phyloP scores from a whole-genome alignment of 1,140 invertebrate species.

The Pinna nobilis region DNA sequence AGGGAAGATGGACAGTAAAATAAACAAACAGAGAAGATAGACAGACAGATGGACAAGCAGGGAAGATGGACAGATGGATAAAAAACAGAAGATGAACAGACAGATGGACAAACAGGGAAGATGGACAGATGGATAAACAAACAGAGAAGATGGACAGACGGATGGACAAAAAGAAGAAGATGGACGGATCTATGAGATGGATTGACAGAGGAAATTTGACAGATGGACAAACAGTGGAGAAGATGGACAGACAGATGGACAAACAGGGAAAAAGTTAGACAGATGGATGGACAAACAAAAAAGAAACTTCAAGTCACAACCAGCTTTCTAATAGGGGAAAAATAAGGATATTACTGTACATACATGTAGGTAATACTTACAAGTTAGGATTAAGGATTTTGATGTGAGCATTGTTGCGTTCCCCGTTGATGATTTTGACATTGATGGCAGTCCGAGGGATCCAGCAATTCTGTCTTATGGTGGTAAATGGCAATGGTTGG shows the following conservation, averaged over 20 bases:
- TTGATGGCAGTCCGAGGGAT: conserved; percentile 84
- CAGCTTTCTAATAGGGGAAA: too few species aligned
- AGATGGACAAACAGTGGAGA: background rate
- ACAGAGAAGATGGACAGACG: too few species aligned
- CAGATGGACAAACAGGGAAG: too few species aligned
- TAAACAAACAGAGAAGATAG: too few species aligned
- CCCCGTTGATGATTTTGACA: conserved; percentile 83
- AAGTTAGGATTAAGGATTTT: conserved; percentile 90
- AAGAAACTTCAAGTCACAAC: background rate
- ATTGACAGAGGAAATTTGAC: background rate
- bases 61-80: too few species aligned
- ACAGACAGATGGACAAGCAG: too few species aligned
- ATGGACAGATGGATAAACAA: too few species aligned
- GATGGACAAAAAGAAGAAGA: background rate
- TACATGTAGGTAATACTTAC: conserved; percentile 57
- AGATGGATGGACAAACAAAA: background rate
- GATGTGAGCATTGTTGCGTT: conserved; percentile 81
- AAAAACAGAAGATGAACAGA: too few species aligned
- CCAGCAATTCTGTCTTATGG: conserved; percentile 83
- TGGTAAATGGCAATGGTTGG: conserved; percentile 82
- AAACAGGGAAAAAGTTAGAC: background rate
- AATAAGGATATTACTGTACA: background rate
- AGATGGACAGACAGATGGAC: too few species aligned
- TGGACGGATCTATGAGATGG: background rate
- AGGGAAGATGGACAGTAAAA: too few species aligned